phyloP scores from a whole-genome alignment of 2,113 vertebrate species.

The Lophochroa leadbeateri region DNA sequence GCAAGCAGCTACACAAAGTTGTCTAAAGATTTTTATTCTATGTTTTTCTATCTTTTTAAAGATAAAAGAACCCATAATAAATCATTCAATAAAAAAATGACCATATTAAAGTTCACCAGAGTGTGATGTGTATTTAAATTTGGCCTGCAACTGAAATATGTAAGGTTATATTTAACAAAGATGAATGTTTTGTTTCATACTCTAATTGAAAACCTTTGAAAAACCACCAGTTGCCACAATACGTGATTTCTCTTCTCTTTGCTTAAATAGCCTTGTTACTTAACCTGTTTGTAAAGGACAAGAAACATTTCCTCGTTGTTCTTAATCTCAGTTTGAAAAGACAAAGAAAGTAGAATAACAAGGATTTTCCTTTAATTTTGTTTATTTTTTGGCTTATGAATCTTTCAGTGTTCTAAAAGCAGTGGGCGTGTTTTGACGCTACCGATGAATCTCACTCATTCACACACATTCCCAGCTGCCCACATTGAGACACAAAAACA shows the following conservation, averaged over 20 bases:
- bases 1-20: not conserved
- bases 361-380: not conserved
- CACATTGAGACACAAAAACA: not conserved
- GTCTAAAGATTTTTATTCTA: not conserved
- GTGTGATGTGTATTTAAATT: not conserved
- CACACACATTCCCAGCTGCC: not conserved
- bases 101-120: not conserved
- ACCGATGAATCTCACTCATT: not conserved
- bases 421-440: not conserved
- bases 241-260: not conserved
- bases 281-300: not conserved
- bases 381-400: not conserved
- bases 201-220: not conserved
- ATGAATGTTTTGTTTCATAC: not conserved
- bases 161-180: slow-evolving; percentile 4
- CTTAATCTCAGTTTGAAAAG: not conserved
- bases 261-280: not conserved
- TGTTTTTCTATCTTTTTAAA: not conserved
- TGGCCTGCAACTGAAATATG: not conserved
- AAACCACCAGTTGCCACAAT: not conserved
- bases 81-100: not conserved
- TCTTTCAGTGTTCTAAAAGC: not conserved
- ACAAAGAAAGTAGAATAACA: not conserved
- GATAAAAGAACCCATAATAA: not conserved
- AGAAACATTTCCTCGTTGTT: not conserved